Evolutionary conservation across 2,113 vertebrate species (phyloP).

Genomic region (Zosterops lateralis): DNA sequence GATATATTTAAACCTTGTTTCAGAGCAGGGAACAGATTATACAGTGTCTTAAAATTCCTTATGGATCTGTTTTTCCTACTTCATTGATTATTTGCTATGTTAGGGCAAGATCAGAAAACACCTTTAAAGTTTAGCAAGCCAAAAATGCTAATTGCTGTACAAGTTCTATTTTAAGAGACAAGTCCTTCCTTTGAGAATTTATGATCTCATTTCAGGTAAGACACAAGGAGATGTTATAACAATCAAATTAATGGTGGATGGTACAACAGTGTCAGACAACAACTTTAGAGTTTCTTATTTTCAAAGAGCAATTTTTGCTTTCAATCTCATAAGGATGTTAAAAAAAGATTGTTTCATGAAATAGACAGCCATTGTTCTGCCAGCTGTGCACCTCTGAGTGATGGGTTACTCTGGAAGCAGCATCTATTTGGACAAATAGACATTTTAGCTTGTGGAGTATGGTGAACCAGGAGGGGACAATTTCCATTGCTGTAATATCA

Average conservation of each 20-base stretch:
- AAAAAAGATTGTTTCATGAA: not conserved
- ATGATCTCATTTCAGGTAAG: conserved; percentile 12
- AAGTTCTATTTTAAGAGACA: not conserved
- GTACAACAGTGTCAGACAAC: not conserved
- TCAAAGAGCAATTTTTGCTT: conserved; percentile 9
- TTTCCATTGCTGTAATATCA: not conserved
- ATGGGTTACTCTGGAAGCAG: not conserved
- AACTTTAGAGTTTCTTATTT: conserved; percentile 17
- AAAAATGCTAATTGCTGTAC: not conserved
- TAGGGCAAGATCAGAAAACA: not conserved
- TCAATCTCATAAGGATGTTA: not conserved
- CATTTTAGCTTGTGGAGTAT: not conserved
- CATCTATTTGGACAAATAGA: not conserved
- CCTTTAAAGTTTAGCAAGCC: not conserved
- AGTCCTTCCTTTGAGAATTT: not conserved
- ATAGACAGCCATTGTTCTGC: not conserved
- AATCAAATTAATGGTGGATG: not conserved
- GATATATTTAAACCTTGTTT: not conserved
- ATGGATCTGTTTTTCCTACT: not conserved
- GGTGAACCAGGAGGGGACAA: not conserved
- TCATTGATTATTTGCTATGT: not conserved
- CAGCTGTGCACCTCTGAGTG: not conserved
- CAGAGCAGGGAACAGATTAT: not conserved
- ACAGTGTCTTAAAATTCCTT: not conserved
- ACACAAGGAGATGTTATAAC: not conserved